Percentiles rank a stretch among this genome's conserved stretches.
Evolutionary conservation across 2,797 vertebrate species (phyloP).

Genomic region (Sebastes vulpes): DNA sequence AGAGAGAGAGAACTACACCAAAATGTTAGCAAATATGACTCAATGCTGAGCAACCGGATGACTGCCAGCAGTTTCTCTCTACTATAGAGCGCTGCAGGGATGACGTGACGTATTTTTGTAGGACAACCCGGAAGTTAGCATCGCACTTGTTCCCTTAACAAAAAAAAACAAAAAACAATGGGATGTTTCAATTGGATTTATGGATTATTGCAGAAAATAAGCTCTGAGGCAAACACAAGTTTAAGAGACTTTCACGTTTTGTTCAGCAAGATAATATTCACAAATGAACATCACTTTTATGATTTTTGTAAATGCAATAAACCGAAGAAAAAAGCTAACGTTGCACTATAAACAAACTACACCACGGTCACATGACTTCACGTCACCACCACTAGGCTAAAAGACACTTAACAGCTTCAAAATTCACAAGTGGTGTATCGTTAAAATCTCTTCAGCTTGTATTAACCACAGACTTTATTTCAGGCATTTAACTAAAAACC

Average conservation of each 20-base stretch:
- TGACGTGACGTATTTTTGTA: not conserved
- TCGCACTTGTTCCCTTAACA: not conserved
- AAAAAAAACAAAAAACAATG: not conserved
- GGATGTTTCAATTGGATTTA: not conserved
- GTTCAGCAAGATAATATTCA: not conserved
- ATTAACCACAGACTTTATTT: too few relatives aligned
- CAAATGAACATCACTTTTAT: not conserved
- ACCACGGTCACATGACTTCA: not conserved
- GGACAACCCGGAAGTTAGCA: not conserved
- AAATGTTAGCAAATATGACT: slow-evolving; percentile 10
- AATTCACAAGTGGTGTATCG: not conserved
- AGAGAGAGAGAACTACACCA: not conserved
- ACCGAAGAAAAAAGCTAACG: not conserved
- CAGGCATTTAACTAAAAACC: too few relatives aligned
- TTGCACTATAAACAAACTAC: not conserved
- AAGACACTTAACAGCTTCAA: not conserved
- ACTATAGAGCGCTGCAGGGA: not conserved
- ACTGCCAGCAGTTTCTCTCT: slow-evolving; percentile 12
- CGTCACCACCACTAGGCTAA: not conserved
- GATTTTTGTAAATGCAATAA: not conserved
- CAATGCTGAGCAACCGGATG: not conserved
- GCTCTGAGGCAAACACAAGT: not conserved
- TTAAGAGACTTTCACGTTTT: not conserved
- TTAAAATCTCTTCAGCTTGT: not conserved
- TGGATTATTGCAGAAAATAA: not conserved